These are phyloP conservation scores for Cariama cristata DNA, from an alignment of 2,113 vertebrate genomes.

Conservation along the genomic window DNA sequence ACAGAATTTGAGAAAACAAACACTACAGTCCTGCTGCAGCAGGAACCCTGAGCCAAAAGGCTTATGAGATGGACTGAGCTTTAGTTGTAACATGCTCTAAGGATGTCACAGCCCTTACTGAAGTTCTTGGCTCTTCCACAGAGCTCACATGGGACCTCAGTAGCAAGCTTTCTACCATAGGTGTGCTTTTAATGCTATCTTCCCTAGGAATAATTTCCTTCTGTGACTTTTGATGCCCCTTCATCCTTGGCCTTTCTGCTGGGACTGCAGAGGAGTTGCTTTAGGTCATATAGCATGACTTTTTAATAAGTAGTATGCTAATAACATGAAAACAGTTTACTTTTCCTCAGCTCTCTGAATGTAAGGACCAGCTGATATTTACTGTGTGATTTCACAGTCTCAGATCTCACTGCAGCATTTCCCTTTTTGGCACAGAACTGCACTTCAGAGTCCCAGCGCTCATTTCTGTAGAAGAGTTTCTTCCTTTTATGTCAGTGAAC, in stretches of 20 bases:
- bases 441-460: neutral
- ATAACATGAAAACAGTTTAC: neutral
- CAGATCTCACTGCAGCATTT: slow-evolving; percentile 3
- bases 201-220: neutral
- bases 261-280: neutral
- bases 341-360: neutral
- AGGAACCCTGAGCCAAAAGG: neutral
- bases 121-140: neutral
- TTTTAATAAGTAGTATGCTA: neutral
- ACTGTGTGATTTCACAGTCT: neutral
- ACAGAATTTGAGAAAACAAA: slow-evolving; percentile 4
- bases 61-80: neutral
- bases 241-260: neutral
- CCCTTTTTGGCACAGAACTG: neutral
- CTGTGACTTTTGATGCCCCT: neutral
- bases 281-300: neutral
- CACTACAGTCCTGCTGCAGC: neutral
- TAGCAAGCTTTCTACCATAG: neutral
- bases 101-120: neutral
- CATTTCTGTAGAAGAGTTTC: neutral
- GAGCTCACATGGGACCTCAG: neutral
- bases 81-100: neutral
- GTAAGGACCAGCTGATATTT: neutral
- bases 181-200: neutral
- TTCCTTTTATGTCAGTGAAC: slow-evolving; percentile 18